These are phyloP conservation scores for Idaea aversata DNA, from an alignment of 2,888 invertebrate genomes.

Conservation along the genomic window DNA sequence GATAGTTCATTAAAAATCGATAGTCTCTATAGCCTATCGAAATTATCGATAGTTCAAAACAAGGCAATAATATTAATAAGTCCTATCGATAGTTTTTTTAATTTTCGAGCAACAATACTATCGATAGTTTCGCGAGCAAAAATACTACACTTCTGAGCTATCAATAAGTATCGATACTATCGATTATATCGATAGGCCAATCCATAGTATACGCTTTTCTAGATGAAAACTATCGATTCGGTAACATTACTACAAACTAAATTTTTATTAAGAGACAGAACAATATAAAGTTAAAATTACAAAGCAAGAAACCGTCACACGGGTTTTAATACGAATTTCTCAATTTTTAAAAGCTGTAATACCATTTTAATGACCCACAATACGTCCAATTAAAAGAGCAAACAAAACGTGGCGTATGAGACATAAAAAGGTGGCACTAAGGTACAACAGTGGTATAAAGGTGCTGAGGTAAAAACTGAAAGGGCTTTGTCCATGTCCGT, in stretches of 20 bases:
- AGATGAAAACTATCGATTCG: too few species aligned
- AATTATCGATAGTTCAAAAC: too few species aligned
- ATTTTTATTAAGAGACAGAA: neutral
- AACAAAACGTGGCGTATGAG: conserved; percentile 45
- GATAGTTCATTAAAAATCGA: too few species aligned
- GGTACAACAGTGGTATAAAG: conserved; percentile 24
- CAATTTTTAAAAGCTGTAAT: conserved; percentile 19
- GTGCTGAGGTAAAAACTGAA: conserved; percentile 20
- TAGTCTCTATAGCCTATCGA: too few species aligned
- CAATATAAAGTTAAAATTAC: conserved; percentile 3
- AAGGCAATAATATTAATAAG: too few species aligned
- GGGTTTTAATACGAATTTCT: conserved; percentile 3
- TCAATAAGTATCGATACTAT: too few species aligned
- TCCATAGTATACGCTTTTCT: too few species aligned
- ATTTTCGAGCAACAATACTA: too few species aligned
- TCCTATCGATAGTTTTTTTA: too few species aligned
- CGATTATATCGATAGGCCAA: too few species aligned
- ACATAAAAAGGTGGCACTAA: conserved; percentile 31
- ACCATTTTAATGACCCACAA: conserved; percentile 38
- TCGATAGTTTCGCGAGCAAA: too few species aligned
- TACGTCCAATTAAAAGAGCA: conserved; percentile 45
- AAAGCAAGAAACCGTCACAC: neutral
- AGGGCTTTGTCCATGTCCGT: conserved; percentile 34
- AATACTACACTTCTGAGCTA: too few species aligned
- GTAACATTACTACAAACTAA: neutral